Conservation (phyloP, 2,888 invertebrate genomes). For the Nysson spinosus region DNA sequence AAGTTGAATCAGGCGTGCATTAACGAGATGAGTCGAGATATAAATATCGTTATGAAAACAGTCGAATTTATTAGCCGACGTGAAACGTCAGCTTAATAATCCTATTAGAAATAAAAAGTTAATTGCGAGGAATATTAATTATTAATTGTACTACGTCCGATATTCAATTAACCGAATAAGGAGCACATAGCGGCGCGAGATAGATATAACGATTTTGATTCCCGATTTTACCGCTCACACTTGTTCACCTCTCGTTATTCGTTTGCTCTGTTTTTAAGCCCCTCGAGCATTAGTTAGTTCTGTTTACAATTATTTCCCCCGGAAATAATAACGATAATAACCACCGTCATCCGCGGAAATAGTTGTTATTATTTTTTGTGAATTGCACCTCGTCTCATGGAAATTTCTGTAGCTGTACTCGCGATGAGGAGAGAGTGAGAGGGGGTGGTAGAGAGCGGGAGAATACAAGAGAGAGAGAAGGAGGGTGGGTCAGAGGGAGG, state of each 20-base stretch:
- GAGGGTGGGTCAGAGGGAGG: conserved; percentile 30
- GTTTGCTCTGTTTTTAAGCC: conserved; percentile 1
- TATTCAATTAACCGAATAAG: too few species aligned
- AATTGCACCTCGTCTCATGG: conserved; percentile 29
- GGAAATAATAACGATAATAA: not conserved
- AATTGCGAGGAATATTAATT: too few species aligned
- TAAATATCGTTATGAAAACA: conserved; percentile 33
- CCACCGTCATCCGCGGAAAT: not conserved
- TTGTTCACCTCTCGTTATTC: conserved; percentile 10
- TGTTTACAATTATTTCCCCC: not conserved
- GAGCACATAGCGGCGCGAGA: too few species aligned
- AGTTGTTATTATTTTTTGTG: conserved; percentile 36
- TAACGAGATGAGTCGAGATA: conserved; percentile 35
- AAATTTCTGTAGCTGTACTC: conserved; percentile 10
- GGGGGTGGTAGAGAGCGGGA: conserved; percentile 9
- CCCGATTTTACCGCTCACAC: too few species aligned
- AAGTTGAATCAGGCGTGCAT: too few species aligned
- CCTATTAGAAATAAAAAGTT: too few species aligned
- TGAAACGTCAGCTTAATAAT: too few species aligned
- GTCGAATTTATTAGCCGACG: not conserved
- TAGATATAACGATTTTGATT: too few species aligned
- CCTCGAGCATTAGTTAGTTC: not conserved
- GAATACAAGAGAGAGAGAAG: not conserved
- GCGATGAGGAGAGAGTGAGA: not conserved
- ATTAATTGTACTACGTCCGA: too few species aligned